Evolutionary conservation across 2,113 vertebrate genomes (phyloP), one percentile per base, ranked within the genome.

Genomic region (Onychostruthus taczanowskii): DNA sequence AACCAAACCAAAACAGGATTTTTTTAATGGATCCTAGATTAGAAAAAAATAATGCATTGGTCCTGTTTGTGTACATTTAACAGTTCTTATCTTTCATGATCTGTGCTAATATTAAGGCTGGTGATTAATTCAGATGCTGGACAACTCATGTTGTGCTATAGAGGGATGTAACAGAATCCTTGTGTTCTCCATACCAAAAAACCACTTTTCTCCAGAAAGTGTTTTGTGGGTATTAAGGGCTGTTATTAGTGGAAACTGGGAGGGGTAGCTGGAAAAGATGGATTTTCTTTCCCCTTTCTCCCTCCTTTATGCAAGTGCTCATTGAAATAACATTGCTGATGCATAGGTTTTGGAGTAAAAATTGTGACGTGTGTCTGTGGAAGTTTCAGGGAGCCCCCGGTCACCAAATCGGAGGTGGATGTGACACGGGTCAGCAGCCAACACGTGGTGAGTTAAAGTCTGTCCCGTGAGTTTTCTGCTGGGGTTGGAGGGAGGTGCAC

Each of bases 401-500:
- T 17, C 31, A 33, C 67, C 46, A 50, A 11, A 28, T 23, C 18
- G 11, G 13, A 76, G 49, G 28, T 61, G 53, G 33, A 6, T 68
- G n/a, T 76, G 81, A 14, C 44, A 39, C 8, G 17, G n/a, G 23
- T 70, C 37, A 49, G 8, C 46, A 62, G 66, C n/a, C 56, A 49
- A 16, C 21, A 7, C 3, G 21, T 37, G 69, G 47, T 16, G 39
- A 14, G 39, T 41, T 41, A 15, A 68, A 41, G 21, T 43, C 37
- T 47, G 16, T 61, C 16, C 78, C 27, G 13, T 9, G 37, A 61
- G 62, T 10, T 72, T 12, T 13, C 30, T 41, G 59, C 55, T n/a
- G 56, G 19, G 1, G 2, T 14, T 4, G 30, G 13, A 22, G 15
- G 37, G 17, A 46, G 21, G 24, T 20, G 0, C 3, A 6, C 0